Percentiles rank a stretch among this genome's conserved stretches.
Conservation (phyloP, 1,140 invertebrate species). For the Atta texana region DNA sequence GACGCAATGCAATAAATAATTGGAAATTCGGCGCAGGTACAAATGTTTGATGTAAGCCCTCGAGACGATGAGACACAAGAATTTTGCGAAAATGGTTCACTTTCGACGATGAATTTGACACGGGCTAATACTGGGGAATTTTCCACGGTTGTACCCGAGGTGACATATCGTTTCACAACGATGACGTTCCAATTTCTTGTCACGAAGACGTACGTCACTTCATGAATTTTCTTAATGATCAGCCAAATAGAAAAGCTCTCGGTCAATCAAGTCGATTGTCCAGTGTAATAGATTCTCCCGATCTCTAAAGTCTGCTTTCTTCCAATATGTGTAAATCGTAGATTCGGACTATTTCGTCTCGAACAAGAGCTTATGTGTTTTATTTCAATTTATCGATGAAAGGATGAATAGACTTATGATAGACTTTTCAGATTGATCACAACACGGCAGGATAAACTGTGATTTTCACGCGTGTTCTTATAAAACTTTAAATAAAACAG, state of each 20-base stretch:
- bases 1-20: slow-evolving; percentile 18
- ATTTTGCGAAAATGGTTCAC: slow-evolving; percentile 4
- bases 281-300: slow-evolving; percentile 22
- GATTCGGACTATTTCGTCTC: neutral
- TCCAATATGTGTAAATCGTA: neutral
- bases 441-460: slow-evolving; percentile 45
- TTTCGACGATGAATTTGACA: slow-evolving; percentile 67
- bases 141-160: slow-evolving; percentile 1
- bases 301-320: neutral
- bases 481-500: slow-evolving; percentile 34
- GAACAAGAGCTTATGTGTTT: too few relatives aligned
- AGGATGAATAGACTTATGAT: neutral
- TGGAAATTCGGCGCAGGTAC: slow-evolving; percentile 9
- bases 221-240: slow-evolving; percentile 32
- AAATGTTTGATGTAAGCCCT: slow-evolving; percentile 6
- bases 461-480: neutral
- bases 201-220: slow-evolving; percentile 15
- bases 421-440: neutral
- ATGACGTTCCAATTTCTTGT: slow-evolving; percentile 23
- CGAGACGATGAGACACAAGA: slow-evolving; percentile 30
- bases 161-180: slow-evolving; percentile 21
- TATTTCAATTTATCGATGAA: neutral
- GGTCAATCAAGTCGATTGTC: neutral
- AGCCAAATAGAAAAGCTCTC: too few relatives aligned
- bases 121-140: slow-evolving; percentile 66